Percentiles rank a stretch among this genome's conserved stretches.
phyloP scores from a whole-genome alignment of 2,797 vertebrate genomes.

The Anguilla anguilla region DNA sequence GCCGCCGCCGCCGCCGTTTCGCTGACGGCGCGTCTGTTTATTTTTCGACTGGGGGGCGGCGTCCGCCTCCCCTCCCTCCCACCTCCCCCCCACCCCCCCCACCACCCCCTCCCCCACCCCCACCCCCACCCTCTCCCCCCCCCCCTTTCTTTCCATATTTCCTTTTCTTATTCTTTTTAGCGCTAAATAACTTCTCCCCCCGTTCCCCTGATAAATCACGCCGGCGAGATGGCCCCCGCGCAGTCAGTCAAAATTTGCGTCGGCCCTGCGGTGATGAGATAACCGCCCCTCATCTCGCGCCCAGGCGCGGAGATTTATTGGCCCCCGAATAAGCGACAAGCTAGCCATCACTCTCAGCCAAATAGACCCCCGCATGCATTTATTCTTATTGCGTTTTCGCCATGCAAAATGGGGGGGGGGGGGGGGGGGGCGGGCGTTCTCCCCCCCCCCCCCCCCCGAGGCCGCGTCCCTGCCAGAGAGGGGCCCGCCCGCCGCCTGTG shows the following conservation, averaged over 20 bases:
- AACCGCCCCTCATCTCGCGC: constrained; percentile 82
- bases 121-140: not conserved
- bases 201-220: constrained; percentile 76
- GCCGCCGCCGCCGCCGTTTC: not conserved
- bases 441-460: constrained; percentile 69
- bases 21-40: constrained; percentile 4
- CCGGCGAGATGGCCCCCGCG: constrained; percentile 68
- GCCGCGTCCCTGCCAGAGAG: constrained; percentile 70
- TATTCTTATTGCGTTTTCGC: constrained; percentile 82
- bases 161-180: constrained; percentile 71
- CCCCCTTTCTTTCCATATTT: constrained; percentile 61
- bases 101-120: no score
- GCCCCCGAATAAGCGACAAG: constrained; percentile 81
- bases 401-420: constrained; percentile 73
- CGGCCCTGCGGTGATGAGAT: constrained; percentile 80
- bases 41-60: not conserved
- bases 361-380: constrained; percentile 80
- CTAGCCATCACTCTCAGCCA: constrained; percentile 78
- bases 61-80: not conserved
- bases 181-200: constrained; percentile 72
- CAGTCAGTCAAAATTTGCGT: constrained; percentile 73
- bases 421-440: constrained; percentile 55
- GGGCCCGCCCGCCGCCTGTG: constrained; percentile 64
- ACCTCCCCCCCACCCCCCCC: no score
- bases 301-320: constrained; percentile 85